Percentiles rank a stretch among this genome's conserved stretches.
Evolutionary conservation across 2,888 invertebrate species (phyloP).

Genomic region (Agapostemon virescens): DNA sequence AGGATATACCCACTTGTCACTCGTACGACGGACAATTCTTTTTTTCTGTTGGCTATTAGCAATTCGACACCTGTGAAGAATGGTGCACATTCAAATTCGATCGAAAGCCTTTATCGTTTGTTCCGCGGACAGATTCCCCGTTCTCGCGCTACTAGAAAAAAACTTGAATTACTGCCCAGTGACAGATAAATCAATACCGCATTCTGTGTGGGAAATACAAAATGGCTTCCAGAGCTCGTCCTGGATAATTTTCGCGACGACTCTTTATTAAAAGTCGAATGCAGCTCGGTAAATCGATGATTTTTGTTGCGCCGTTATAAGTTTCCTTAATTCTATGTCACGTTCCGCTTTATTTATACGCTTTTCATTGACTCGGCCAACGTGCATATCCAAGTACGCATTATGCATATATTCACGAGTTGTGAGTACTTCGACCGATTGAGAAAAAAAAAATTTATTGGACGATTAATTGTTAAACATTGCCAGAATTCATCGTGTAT

Average conservation of each 20-base stretch:
- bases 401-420: constrained; percentile 42
- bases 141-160: constrained; percentile 44
- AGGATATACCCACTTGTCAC: constrained; percentile 71
- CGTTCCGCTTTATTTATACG: constrained; percentile 9
- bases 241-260: constrained; percentile 58
- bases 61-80: constrained; percentile 56
- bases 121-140: constrained; percentile 32
- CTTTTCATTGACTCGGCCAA: constrained; percentile 17
- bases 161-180: constrained; percentile 71
- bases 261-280: constrained; percentile 45
- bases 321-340: constrained; percentile 26
- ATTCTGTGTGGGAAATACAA: constrained; percentile 78
- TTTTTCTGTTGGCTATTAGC: constrained; percentile 51
- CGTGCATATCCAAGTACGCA: constrained; percentile 37
- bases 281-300: neutral
- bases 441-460: constrained; percentile 27
- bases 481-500: neutral
- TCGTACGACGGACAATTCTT: constrained; percentile 59
- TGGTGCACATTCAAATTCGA: constrained; percentile 50
- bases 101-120: constrained; percentile 37
- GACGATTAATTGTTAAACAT: constrained; percentile 11
- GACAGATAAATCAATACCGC: constrained; percentile 80
- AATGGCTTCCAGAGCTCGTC: constrained; percentile 76
- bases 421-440: constrained; percentile 17
- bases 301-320: constrained; percentile 3